A percentile compares a stretch with the other conserved stretches of the same genome.
These are phyloP conservation scores for Hypotaenidia philippensis DNA, from an alignment of 2,797 vertebrate species.

Conservation along the genomic window DNA sequence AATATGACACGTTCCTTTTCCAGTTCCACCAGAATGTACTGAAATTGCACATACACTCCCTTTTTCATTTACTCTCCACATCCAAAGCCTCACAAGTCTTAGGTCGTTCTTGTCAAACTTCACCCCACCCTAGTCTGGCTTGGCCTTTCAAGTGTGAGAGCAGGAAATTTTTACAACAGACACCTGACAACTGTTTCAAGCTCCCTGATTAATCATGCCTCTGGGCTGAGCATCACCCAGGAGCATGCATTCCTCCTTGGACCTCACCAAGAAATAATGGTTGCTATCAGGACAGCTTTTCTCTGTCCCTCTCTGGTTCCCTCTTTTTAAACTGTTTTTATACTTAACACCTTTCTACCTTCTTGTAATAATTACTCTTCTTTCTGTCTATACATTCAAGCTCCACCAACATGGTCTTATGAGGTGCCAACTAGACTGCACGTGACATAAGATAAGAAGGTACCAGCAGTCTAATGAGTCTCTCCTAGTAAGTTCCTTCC, in stretches of 20 bases:
- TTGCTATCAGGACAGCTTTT: not conserved
- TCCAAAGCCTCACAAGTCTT: not conserved
- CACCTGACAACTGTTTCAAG: not conserved
- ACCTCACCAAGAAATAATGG: not conserved
- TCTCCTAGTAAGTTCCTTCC: not conserved
- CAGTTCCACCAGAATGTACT: not conserved
- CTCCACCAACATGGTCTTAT: not conserved
- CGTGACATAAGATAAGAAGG: accelerated
- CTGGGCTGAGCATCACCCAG: not conserved
- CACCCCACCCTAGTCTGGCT: not conserved
- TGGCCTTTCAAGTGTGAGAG: not conserved
- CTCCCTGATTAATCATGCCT: not conserved
- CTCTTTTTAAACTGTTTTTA: not conserved
- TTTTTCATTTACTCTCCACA: not conserved
- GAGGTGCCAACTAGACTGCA: not conserved
- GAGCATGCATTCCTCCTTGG: not conserved
- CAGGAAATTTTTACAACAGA: not conserved
- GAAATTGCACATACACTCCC: not conserved
- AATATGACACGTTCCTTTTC: not conserved
- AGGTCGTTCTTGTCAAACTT: not conserved
- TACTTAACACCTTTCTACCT: not conserved
- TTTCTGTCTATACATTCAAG: not conserved
- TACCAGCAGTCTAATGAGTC: not conserved
- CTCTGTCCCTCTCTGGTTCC: not conserved
- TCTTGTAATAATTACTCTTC: not conserved